A percentile compares a stretch with the other conserved stretches of the same genome.
Conservation (phyloP, 2,113 vertebrate species). For the Poecilia latipinna region DNA sequence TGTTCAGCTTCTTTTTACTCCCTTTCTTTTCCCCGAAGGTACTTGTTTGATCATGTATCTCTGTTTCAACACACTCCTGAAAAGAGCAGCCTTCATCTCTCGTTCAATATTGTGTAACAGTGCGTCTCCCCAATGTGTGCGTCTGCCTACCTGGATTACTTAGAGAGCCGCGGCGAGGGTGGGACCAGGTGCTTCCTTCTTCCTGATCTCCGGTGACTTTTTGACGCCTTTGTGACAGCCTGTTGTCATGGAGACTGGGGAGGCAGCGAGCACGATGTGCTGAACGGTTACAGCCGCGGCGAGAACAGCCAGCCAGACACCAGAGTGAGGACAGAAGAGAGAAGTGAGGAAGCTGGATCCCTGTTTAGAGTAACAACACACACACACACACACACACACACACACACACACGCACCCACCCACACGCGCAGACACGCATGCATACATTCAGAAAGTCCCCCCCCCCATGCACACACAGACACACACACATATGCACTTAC, state of each 20-base stretch:
- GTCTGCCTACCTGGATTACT: constrained; percentile 63
- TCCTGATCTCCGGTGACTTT: constrained; percentile 49
- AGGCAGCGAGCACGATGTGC: constrained; percentile 8
- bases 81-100: constrained; percentile 20
- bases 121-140: not conserved
- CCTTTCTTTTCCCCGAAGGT: constrained; percentile 25
- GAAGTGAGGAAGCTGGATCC: constrained; percentile 64
- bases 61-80: constrained; percentile 31
- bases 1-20: constrained; percentile 1
- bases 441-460: constrained; percentile 44
- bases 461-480: no score
- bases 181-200: constrained; percentile 59
- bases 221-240: constrained; percentile 29
- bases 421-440: constrained; percentile 18
- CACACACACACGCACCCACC: constrained; percentile 23
- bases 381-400: constrained; percentile 17
- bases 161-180: constrained; percentile 31
- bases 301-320: constrained; percentile 29
- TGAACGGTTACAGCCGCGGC: constrained; percentile 7
- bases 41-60: constrained; percentile 62
- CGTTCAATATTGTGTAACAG: constrained; percentile 38
- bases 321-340: constrained; percentile 47
- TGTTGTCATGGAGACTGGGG: constrained; percentile 49
- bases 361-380: constrained; percentile 67
- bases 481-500: constrained; percentile 21